Conservation (phyloP, 2,113 vertebrate genomes). For the Platysteira castanea region DNA sequence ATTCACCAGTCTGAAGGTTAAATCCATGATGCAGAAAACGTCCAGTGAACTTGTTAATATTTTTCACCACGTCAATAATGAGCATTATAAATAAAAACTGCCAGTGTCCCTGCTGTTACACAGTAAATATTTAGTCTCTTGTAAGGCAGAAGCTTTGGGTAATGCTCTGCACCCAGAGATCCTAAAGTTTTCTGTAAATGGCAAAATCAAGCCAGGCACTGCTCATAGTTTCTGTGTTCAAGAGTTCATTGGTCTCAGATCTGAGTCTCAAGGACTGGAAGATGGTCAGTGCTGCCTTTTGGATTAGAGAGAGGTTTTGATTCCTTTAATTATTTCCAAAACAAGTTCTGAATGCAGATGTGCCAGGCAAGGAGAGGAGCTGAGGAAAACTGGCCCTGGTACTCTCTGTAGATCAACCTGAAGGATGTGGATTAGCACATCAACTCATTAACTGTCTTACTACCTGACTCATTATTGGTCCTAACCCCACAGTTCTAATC, state of each 20-base stretch:
- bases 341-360: neutral
- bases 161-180: neutral
- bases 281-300: neutral
- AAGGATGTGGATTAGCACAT: neutral
- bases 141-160: neutral
- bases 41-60: neutral
- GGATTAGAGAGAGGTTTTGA: neutral
- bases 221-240: neutral
- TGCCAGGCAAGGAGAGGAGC: neutral
- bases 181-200: neutral
- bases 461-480: neutral
- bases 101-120: neutral
- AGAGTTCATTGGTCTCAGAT: neutral
- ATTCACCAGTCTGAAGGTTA: neutral
- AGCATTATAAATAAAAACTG: neutral
- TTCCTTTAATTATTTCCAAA: neutral
- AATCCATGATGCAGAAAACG: neutral
- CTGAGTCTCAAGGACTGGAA: neutral
- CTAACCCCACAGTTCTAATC: neutral
- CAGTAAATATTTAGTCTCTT: neutral
- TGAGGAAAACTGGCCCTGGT: neutral
- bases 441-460: neutral
- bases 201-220: neutral
- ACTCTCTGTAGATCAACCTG: neutral
- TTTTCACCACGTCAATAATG: neutral